Conservation (phyloP, 2,797 vertebrate genomes). For the Dicrostonyx torquatus region DNA sequence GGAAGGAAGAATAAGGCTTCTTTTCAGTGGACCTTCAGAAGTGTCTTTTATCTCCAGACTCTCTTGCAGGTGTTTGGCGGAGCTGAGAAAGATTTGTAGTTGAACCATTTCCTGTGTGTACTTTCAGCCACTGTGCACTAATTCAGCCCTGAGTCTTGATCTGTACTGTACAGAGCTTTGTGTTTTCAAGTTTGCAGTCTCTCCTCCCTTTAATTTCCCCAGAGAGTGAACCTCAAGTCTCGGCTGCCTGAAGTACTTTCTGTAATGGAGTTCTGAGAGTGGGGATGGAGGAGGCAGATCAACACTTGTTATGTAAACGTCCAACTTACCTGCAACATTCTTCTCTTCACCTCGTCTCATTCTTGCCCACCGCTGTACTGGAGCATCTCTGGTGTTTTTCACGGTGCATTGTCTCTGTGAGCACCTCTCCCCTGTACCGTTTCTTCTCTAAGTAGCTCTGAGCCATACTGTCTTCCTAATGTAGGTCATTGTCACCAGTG, state of each 20-base stretch:
- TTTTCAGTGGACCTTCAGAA: neutral
- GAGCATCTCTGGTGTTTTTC: neutral
- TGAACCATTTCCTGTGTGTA: neutral
- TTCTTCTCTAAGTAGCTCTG: neutral
- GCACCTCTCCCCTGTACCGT: neutral
- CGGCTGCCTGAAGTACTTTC: neutral
- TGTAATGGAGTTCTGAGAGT: neutral
- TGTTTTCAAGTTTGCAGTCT: neutral
- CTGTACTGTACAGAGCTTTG: neutral
- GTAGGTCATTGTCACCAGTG: neutral
- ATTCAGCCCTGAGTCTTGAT: neutral
- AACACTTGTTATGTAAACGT: neutral
- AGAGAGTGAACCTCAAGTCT: neutral
- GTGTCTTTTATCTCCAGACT: neutral
- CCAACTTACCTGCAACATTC: neutral
- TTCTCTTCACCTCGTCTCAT: neutral
- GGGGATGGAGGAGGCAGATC: neutral
- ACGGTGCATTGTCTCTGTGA: neutral
- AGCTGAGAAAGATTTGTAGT: neutral
- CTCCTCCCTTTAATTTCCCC: neutral
- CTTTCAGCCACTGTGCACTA: neutral
- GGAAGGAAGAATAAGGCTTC: neutral
- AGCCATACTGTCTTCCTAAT: neutral
- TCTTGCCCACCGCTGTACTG: neutral
- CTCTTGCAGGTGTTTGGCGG: neutral